phyloP scores from a whole-genome alignment of 2,888 invertebrate genomes.

The Cancer borealis region DNA sequence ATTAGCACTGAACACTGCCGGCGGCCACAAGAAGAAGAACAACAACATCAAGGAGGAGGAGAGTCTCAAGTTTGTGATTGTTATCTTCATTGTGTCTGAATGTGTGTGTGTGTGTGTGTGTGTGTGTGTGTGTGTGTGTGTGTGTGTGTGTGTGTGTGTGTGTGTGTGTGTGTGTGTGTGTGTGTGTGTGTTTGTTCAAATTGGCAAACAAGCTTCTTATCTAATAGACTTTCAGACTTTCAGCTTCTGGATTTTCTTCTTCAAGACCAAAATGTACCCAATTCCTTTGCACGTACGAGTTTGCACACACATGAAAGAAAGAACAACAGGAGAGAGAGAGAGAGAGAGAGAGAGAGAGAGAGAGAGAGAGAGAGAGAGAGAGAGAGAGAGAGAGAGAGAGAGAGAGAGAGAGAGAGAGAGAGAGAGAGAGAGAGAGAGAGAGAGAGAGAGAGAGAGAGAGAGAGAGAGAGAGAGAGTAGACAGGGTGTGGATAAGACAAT shows the following conservation, averaged over 20 bases:
- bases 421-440: conserved; percentile 48
- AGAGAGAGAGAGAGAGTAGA: conserved; percentile 38
- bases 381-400: conserved; percentile 43
- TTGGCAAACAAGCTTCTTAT: neutral
- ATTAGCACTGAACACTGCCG: neutral
- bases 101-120: conserved; percentile 32
- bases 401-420: conserved; percentile 37
- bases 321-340: neutral
- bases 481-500: neutral
- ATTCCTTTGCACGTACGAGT: neutral
- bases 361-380: neutral
- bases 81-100: neutral
- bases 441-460: conserved; percentile 30
- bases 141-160: conserved; percentile 1
- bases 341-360: neutral
- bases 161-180: conserved; percentile 32
- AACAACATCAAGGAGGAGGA: neutral
- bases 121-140: conserved; percentile 32
- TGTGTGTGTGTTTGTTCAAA: conserved; percentile 7
- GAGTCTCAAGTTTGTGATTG: conserved; percentile 16
- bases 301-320: neutral
- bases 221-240: neutral
- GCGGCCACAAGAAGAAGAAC: no score
- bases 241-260: neutral
- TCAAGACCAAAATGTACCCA: neutral